phyloP scores from a whole-genome alignment of 2,888 invertebrate species.

The Cecidostiba fungosa region DNA sequence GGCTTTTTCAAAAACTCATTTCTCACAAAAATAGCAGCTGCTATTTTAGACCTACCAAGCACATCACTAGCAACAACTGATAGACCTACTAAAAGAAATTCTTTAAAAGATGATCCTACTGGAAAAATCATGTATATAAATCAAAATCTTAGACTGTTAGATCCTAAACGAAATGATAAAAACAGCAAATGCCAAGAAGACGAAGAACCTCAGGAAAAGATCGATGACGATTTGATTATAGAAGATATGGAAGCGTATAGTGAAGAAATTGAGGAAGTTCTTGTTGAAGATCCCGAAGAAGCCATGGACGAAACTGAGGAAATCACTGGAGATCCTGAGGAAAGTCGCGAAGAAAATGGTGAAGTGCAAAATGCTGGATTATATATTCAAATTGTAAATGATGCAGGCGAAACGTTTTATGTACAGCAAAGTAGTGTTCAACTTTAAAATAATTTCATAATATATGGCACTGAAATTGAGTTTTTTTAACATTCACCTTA shows the following conservation, averaged over 20 bases:
- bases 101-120: constrained; percentile 63
- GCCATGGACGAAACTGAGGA: constrained; percentile 59
- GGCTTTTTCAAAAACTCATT: constrained; percentile 63
- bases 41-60: constrained; percentile 63
- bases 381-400: constrained; percentile 62
- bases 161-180: constrained; percentile 62
- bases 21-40: constrained; percentile 63
- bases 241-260: constrained; percentile 62
- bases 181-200: constrained; percentile 49
- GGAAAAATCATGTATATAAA: constrained; percentile 64
- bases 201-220: constrained; percentile 51
- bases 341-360: constrained; percentile 49
- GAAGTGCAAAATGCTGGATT: constrained; percentile 51
- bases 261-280: constrained; percentile 64
- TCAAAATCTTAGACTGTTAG: constrained; percentile 62
- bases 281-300: constrained; percentile 62
- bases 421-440: constrained; percentile 60
- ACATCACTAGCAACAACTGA: constrained; percentile 61
- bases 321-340: constrained; percentile 52
- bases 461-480: neutral
- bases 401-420: constrained; percentile 60
- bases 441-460: constrained; percentile 38
- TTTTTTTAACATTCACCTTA: constrained; percentile 33
- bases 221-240: constrained; percentile 52
- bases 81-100: constrained; percentile 54